phyloP scores from a whole-genome alignment of 1,140 invertebrate genomes.

The Drosophila miranda region DNA sequence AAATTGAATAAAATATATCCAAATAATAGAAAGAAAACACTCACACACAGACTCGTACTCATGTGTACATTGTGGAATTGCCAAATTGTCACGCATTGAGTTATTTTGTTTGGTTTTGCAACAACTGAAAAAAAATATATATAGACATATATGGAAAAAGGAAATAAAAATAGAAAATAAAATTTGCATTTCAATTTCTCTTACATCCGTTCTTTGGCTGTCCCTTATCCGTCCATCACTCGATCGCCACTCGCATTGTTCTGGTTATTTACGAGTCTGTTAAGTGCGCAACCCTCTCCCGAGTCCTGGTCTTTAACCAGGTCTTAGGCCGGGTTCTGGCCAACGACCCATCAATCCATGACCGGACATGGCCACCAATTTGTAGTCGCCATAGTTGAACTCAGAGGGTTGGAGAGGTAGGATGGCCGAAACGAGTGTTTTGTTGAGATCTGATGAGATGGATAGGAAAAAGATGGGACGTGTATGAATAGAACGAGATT shows the following conservation, averaged over 20 bases:
- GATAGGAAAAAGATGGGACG: no score
- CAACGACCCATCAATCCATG: slow-evolving; percentile 37
- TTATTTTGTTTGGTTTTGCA: slow-evolving; percentile 65
- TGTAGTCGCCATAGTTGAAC: slow-evolving; percentile 26
- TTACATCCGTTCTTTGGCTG: slow-evolving; percentile 36
- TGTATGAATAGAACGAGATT: no score
- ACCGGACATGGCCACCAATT: slow-evolving; percentile 60
- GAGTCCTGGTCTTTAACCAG: background rate
- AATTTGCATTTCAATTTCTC: slow-evolving; percentile 79
- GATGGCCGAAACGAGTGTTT: no score
- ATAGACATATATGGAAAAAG: slow-evolving; percentile 8
- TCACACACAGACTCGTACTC: slow-evolving; percentile 13
- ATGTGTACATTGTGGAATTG: slow-evolving; percentile 15
- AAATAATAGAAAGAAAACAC: slow-evolving; percentile 35
- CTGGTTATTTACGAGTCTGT: slow-evolving; percentile 76
- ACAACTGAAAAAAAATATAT: slow-evolving; percentile 23
- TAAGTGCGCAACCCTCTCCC: slow-evolving; percentile 52
- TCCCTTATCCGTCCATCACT: slow-evolving; percentile 12
- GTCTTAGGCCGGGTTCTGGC: slow-evolving; percentile 3
- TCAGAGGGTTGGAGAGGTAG: background rate
- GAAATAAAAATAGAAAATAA: slow-evolving; percentile 64
- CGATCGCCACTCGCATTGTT: slow-evolving; percentile 62
- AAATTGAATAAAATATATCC: slow-evolving; percentile 47
- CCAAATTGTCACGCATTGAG: slow-evolving; percentile 77
- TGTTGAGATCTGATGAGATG: background rate